A percentile compares a stretch with the other conserved stretches of the same genome.
Evolutionary conservation across 2,797 vertebrate species (phyloP).

Genomic region (Distichodus sexfasciatus): DNA sequence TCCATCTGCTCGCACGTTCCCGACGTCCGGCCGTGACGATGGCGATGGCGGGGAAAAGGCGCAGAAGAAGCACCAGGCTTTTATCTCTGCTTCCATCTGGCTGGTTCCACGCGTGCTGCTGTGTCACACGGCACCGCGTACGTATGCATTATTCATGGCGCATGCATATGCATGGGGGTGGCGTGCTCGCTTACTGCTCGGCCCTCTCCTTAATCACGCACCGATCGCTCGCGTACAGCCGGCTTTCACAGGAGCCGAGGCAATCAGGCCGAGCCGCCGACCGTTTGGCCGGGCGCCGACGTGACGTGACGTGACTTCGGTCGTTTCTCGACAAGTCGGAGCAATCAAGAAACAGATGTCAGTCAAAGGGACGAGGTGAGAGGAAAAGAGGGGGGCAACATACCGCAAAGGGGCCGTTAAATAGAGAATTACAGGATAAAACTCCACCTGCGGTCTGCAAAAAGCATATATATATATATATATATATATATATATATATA

Average conservation of each 20-base stretch:
- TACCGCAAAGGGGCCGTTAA: conserved; percentile 15
- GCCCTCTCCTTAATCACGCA: conserved; percentile 31
- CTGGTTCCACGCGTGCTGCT: neutral
- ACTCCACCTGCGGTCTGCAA: conserved; percentile 21
- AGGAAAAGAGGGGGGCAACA: neutral
- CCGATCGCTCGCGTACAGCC: conserved; percentile 17
- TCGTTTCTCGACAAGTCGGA: conserved; percentile 38
- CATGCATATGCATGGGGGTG: conserved; percentile 35
- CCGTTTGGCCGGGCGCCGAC: conserved; percentile 18
- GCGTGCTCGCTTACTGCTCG: conserved; percentile 6
- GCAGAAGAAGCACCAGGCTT: neutral
- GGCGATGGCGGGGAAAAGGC: neutral
- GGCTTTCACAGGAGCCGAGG: conserved; percentile 28
- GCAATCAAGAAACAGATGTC: conserved; percentile 30
- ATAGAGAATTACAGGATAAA: conserved; percentile 2
- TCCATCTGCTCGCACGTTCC: conserved; percentile 13
- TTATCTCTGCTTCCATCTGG: neutral
- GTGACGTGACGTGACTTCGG: conserved; percentile 19
- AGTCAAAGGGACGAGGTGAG: conserved; percentile 15
- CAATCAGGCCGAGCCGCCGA: conserved; percentile 24
- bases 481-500: no score
- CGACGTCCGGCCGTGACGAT: neutral
- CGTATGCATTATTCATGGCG: conserved; percentile 44
- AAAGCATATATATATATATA: no score
- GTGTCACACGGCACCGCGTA: conserved; percentile 20